Percentiles rank a stretch among this genome's conserved stretches.
Evolutionary conservation across 2,888 invertebrate species (phyloP).

Genomic region (Emmelina monodactyla): DNA sequence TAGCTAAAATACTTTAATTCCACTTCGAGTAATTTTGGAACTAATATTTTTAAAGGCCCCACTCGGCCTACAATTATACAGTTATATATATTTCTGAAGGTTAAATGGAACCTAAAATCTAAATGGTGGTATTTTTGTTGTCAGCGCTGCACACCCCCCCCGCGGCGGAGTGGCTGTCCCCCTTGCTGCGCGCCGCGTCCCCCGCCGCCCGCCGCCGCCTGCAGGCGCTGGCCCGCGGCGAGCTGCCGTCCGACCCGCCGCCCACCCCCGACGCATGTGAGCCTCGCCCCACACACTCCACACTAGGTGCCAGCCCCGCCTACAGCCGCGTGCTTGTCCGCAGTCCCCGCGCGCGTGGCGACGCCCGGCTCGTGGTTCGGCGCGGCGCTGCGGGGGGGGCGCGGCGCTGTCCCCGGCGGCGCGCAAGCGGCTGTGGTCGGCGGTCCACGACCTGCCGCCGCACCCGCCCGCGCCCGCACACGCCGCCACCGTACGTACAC

Average conservation of each 20-base stretch:
- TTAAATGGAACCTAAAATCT: no score
- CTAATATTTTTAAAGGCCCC: no score
- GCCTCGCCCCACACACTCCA: conserved; percentile 14
- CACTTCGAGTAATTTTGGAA: no score
- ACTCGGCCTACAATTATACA: no score
- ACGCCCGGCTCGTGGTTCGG: conserved; percentile 59
- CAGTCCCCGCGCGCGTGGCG: conserved; percentile 8
- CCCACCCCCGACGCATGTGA: conserved; percentile 50
- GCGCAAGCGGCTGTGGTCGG: conserved; percentile 41
- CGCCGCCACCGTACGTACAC: no score
- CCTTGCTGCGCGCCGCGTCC: conserved; percentile 39
- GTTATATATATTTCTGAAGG: no score
- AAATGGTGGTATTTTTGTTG: no score
- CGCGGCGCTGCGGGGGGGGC: conserved; percentile 39
- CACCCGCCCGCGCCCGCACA: no score
- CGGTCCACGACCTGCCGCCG: conserved; percentile 39
- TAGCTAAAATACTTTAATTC: no score
- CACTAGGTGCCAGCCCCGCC: conserved; percentile 35
- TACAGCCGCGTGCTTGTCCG: conserved; percentile 18
- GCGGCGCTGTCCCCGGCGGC: conserved; percentile 43
- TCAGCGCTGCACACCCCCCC: conserved; percentile 45
- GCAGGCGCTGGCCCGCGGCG: conserved; percentile 44
- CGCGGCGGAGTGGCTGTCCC: conserved; percentile 45
- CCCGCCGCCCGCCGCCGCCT: conserved; percentile 42
- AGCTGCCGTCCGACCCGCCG: conserved; percentile 51